Evolutionary conservation across 2,113 vertebrate genomes (phyloP).

Genomic region (Centrocercus urophasianus): DNA sequence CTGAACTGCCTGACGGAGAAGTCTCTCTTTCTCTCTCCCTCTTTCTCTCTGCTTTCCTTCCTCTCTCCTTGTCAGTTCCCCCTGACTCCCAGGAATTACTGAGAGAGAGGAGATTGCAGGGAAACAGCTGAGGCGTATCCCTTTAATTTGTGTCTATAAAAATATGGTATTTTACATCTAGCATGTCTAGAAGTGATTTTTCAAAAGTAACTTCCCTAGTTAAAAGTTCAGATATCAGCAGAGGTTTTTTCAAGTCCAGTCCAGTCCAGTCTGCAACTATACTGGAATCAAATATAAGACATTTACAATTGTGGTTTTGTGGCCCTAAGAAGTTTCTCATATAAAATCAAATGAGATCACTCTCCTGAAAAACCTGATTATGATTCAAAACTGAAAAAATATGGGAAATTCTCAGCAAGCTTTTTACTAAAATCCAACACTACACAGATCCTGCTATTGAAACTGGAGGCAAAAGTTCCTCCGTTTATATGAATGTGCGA

Average conservation of each 20-base stretch:
- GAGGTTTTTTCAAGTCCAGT: neutral
- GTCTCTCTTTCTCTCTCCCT: neutral
- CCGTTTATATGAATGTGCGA: neutral
- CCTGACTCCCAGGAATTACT: neutral
- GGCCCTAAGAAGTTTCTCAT: neutral
- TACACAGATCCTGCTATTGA: constrained; percentile 8
- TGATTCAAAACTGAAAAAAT: neutral
- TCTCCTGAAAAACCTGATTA: neutral
- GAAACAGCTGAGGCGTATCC: neutral
- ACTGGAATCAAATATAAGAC: neutral
- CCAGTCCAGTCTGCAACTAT: neutral
- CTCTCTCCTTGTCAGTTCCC: neutral
- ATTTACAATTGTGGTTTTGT: neutral
- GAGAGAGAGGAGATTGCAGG: neutral
- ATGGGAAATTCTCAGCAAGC: neutral
- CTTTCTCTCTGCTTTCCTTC: too few species aligned
- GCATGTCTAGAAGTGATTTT: neutral
- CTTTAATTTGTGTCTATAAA: neutral
- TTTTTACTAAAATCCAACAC: neutral
- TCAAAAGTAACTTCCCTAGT: neutral
- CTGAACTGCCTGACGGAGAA: neutral
- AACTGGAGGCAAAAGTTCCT: constrained; percentile 26
- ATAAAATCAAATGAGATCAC: neutral
- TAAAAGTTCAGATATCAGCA: neutral
- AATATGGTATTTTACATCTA: neutral